Evolutionary conservation across 2,113 vertebrate species (phyloP), one percentile per base, ranked within the genome.

Genomic region (Chrysemys picta): DNA sequence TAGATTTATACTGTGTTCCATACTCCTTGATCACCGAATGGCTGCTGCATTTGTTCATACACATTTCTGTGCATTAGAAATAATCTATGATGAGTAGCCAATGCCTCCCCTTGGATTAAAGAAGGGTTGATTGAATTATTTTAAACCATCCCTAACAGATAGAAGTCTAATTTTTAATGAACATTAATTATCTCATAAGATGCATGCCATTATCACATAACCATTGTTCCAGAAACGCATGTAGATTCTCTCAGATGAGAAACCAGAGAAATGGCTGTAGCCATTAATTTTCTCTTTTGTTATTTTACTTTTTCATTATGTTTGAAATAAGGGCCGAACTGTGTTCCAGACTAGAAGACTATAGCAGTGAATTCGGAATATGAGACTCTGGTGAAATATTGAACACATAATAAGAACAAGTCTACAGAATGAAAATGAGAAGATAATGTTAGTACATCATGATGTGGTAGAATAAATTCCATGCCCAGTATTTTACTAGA

Each of bases 351-450:
- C 80, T 47, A 53, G 38, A 79, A 88, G 85, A 83, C 91, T 79
- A 79, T 79, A 84, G 85, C 80, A 45, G 47, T 76, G 54, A 82
- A 50, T 45, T 83, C 85, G 90, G 90, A 88, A 92, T 88, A 83
- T 82, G 85, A 92, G 85, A 69, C 80, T 88, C 90, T 75, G 35
- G 91, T 92, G 91, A 88, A 92, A 92, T 92, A 88, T 83, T 92
- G 91, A 92, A 88, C 80, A 69, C 91, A 84, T 79, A 88, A 92
- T 65, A 88, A n/a, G 65, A 49, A 75, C 59, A 82, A 92, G 85
- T 88, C 69, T 81, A 65, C 27, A 47, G 80, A 91, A 91, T 87
- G 85, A 91, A 76, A 91, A 87, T 87, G 90, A 91, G 84, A 76
- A 82, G 65, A 87, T 91, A 87, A 91, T 69, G 45, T 52, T 27